phyloP scores from a whole-genome alignment of 1,140 invertebrate genomes.

The Pomacea maculata region DNA sequence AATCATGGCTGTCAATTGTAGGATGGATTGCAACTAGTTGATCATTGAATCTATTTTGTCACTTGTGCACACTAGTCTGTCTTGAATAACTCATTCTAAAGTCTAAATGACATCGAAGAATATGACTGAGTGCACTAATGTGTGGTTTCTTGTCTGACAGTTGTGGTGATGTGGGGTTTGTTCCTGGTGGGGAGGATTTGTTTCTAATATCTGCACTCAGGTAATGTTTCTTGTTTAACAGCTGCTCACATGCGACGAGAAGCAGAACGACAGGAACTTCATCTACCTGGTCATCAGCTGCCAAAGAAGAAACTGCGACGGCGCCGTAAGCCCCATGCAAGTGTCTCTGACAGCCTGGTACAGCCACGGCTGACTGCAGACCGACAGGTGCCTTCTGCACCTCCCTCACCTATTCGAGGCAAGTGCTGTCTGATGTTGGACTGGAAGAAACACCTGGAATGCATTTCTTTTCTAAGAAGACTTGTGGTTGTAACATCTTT shows the following conservation, averaged over 20 bases:
- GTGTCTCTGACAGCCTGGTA: conserved; percentile 20
- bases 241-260: conserved; percentile 43
- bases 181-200: too few relatives aligned
- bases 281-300: conserved; percentile 27
- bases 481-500: too few relatives aligned
- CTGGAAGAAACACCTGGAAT: too few relatives aligned
- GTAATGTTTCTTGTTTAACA: background rate
- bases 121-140: background rate
- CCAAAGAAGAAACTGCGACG: conserved; percentile 46
- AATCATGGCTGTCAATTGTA: too few relatives aligned
- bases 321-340: conserved; percentile 31
- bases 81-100: too few relatives aligned
- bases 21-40: too few relatives aligned
- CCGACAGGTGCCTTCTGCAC: conserved; percentile 41
- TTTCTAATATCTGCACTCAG: background rate
- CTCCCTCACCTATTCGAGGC: conserved; percentile 39
- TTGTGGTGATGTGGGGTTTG: background rate
- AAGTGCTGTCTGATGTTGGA: background rate
- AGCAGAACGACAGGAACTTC: conserved; percentile 38
- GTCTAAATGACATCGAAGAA: too few relatives aligned
- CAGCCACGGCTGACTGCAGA: conserved; percentile 30
- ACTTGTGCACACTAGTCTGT: too few relatives aligned
- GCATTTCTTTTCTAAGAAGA: too few relatives aligned
- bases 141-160: background rate
- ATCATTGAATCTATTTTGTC: too few relatives aligned